A percentile compares a stretch with the other conserved stretches of the same genome.
Conservation (phyloP, 2,113 vertebrate species). For the Eonycteris spelaea region DNA sequence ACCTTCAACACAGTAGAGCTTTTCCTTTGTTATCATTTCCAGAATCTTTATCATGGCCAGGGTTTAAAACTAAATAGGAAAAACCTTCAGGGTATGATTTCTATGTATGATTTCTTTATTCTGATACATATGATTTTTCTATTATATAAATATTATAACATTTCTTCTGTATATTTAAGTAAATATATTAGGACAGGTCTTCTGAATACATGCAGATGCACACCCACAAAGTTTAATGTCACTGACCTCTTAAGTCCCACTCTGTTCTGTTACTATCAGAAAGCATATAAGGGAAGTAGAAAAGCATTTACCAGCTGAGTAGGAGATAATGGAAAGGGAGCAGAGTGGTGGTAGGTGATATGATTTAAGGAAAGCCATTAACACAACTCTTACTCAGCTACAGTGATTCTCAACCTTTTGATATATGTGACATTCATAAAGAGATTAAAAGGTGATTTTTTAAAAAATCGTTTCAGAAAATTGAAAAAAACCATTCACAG, state of each 20-base stretch:
- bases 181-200: conserved; percentile 18
- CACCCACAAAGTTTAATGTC: not conserved
- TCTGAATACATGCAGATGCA: not conserved
- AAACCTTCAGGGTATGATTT: conserved; percentile 9
- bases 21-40: conserved; percentile 25
- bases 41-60: conserved; percentile 7
- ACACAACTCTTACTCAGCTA: not conserved
- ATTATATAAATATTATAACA: not conserved
- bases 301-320: not conserved
- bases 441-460: not conserved
- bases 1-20: not conserved
- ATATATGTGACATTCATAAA: conserved; percentile 4
- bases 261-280: not conserved
- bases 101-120: conserved; percentile 7
- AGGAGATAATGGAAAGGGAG: not conserved
- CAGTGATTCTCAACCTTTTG: not conserved
- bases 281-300: not conserved
- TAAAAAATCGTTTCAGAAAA: not conserved
- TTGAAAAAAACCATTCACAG: not conserved
- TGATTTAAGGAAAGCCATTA: not conserved
- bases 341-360: not conserved
- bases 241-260: not conserved
- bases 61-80: conserved; percentile 34
- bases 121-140: not conserved
- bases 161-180: not conserved